These are phyloP conservation scores for Lytechinus pictus DNA, from an alignment of 35 echinoderm and acorn worm genomes.

Conservation along the genomic window DNA sequence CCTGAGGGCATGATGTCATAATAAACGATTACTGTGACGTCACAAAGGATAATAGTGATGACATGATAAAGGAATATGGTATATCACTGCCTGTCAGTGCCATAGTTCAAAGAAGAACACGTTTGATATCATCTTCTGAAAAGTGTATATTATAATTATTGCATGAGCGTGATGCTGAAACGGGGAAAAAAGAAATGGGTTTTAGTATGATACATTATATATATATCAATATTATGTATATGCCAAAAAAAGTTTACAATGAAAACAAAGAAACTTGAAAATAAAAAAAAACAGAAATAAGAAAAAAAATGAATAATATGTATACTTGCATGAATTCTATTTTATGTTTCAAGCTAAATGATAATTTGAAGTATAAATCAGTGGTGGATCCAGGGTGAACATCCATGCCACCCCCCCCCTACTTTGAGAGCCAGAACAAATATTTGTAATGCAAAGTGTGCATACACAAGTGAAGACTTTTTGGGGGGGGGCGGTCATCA, in stretches of 20 bases:
- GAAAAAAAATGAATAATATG: no score
- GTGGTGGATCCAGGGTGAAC: no score
- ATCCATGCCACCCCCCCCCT: no score
- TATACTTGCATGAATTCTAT: no score
- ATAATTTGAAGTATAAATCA: no score
- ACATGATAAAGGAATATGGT: neutral
- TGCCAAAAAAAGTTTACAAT: neutral
- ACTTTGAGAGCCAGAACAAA: no score
- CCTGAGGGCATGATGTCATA: neutral
- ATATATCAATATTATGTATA: neutral
- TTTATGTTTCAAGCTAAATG: no score
- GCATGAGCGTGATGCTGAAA: neutral
- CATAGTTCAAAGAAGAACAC: neutral
- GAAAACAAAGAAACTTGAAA: neutral
- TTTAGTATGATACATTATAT: neutral
- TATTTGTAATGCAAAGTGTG: no score
- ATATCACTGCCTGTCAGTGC: neutral
- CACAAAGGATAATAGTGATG: neutral
- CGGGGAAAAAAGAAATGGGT: neutral
- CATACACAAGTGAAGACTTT: no score
- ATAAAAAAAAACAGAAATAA: no score
- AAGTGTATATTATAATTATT: neutral
- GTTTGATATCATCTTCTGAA: neutral
- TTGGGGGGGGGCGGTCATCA: no score
- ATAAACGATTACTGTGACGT: neutral